Evolutionary conservation across 2,797 vertebrate species (phyloP).

Genomic region (Lycodopsis pacificus): DNA sequence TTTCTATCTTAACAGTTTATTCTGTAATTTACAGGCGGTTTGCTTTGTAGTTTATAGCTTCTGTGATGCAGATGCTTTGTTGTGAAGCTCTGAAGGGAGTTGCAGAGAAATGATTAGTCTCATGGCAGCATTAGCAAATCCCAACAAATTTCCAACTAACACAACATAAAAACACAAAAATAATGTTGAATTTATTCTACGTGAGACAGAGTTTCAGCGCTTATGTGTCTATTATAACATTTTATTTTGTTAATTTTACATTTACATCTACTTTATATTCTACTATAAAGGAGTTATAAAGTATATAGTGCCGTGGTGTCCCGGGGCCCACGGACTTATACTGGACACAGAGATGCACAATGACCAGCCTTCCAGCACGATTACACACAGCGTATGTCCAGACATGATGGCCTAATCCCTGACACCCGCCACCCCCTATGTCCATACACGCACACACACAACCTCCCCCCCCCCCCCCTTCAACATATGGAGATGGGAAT

Average conservation of each 20-base stretch:
- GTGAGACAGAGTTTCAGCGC: not conserved
- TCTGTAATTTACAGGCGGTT: not conserved
- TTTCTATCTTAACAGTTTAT: not conserved
- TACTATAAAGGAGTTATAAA: not conserved
- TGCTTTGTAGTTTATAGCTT: not conserved
- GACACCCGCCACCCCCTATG: conserved; percentile 39
- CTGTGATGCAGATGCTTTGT: not conserved
- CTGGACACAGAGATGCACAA: conserved; percentile 65
- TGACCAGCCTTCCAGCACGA: conserved; percentile 77
- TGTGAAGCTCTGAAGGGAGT: not conserved
- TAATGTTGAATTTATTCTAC: not conserved
- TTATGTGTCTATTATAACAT: not conserved
- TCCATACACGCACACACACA: conserved; percentile 26
- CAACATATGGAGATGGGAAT: conserved; percentile 87
- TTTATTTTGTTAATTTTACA: not conserved
- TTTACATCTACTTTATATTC: not conserved
- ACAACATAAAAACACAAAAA: not conserved
- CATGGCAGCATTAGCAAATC: not conserved
- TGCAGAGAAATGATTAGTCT: not conserved
- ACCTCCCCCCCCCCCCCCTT: conserved; percentile 17
- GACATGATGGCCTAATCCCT: conserved; percentile 84
- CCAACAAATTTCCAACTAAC: not conserved
- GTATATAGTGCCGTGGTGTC: not conserved
- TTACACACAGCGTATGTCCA: conserved; percentile 81
- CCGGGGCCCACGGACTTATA: conserved; percentile 51